phyloP scores from a whole-genome alignment of 2,888 invertebrate species.

The Chrysolina oricalcia region DNA sequence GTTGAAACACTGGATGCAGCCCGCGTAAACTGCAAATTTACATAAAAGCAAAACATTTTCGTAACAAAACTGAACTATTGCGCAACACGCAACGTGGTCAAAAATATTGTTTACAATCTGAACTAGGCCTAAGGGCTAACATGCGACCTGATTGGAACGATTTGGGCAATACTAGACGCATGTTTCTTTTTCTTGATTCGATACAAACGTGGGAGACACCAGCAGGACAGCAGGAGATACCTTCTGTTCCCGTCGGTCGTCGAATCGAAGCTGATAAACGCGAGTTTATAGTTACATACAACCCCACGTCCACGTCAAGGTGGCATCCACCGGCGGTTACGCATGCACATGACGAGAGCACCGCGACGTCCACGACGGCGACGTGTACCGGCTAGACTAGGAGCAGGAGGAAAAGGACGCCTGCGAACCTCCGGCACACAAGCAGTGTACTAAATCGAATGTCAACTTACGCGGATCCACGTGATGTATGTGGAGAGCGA shows the following conservation, averaged over 20 bases:
- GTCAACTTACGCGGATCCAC: slow-evolving; percentile 76
- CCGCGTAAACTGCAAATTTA: no score
- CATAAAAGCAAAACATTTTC: no score
- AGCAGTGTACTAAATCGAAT: slow-evolving; percentile 72
- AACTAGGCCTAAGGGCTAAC: no score
- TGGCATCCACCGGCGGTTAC: slow-evolving; percentile 16
- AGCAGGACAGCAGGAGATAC: neutral
- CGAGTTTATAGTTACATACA: no score
- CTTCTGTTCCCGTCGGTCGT: neutral
- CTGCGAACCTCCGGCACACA: slow-evolving; percentile 58
- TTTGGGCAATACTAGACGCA: no score
- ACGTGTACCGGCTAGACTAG: slow-evolving; percentile 76
- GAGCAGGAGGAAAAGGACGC: slow-evolving; percentile 53
- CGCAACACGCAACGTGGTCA: no score
- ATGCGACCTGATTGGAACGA: no score
- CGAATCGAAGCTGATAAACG: slow-evolving; percentile 10
- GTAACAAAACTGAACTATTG: no score
- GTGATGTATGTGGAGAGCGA: slow-evolving; percentile 67
- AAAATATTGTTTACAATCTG: no score
- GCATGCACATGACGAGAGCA: no score
- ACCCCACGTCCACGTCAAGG: slow-evolving; percentile 2
- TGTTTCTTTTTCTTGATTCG: no score
- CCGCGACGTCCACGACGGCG: slow-evolving; percentile 67
- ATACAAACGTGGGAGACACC: neutral
- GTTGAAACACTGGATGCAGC: no score